These are phyloP conservation scores for Furnarius figulus DNA, from an alignment of 2,113 vertebrate species.

Conservation along the genomic window DNA sequence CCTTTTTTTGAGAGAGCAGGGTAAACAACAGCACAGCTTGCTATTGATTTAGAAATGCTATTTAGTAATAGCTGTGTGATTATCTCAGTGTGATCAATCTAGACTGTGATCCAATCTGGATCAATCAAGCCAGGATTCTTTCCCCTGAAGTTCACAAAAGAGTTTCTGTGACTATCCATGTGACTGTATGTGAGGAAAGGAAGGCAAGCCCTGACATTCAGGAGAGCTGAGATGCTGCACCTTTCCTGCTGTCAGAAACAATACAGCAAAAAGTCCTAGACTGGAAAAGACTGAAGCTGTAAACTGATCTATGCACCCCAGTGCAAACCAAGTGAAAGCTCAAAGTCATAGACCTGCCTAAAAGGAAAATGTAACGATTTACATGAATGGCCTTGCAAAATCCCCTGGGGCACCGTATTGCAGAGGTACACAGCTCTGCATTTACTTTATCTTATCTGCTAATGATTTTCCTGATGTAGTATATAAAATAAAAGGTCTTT, in stretches of 20 bases:
- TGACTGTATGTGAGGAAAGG: background rate
- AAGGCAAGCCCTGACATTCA: background rate
- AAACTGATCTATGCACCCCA: background rate
- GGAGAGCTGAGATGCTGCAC: background rate
- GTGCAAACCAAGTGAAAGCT: background rate
- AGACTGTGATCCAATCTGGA: background rate
- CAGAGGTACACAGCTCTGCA: background rate
- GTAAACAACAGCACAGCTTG: background rate
- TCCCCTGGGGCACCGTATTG: background rate
- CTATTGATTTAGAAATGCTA: background rate
- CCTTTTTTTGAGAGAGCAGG: background rate
- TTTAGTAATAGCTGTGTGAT: background rate
- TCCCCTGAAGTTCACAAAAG: background rate
- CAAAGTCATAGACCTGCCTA: background rate
- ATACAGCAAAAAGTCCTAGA: background rate
- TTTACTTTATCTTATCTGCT: conserved; percentile 26
- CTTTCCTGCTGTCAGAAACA: background rate
- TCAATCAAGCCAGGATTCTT: background rate
- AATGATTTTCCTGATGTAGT: background rate
- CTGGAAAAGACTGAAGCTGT: background rate
- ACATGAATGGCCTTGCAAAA: background rate
- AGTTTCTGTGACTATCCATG: accelerated
- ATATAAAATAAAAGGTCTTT: background rate
- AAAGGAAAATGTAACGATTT: background rate
- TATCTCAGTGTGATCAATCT: background rate